Evolutionary conservation across 2,888 invertebrate genomes (phyloP).

Genomic region (Drosophila gaucha): DNA sequence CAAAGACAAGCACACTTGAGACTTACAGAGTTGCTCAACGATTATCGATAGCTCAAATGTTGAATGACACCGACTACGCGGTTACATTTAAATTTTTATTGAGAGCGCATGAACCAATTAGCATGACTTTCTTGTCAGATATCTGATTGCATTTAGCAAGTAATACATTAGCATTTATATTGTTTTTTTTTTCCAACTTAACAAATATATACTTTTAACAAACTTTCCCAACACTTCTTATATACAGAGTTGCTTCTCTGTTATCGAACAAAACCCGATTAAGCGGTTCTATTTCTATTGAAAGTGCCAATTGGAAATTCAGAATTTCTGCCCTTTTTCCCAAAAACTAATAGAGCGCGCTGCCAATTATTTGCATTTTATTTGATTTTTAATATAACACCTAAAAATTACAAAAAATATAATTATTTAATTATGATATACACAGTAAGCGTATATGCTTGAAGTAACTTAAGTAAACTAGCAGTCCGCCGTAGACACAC

Average conservation of each 20-base stretch:
- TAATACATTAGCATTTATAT: too few species aligned
- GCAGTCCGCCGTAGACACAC: slow-evolving; percentile 1
- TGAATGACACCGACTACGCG: background rate
- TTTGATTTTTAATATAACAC: slow-evolving; percentile 20
- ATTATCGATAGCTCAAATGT: slow-evolving; percentile 6
- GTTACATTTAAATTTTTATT: background rate
- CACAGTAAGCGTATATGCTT: slow-evolving; percentile 5
- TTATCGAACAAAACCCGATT: too few species aligned
- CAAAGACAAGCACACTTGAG: slow-evolving; percentile 19
- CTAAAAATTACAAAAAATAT: slow-evolving; percentile 27
- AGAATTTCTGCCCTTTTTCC: background rate
- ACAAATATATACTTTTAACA: too few species aligned
- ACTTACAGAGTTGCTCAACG: slow-evolving; percentile 5
- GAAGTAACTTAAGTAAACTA: slow-evolving; percentile 1
- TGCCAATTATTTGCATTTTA: background rate
- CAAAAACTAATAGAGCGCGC: background rate
- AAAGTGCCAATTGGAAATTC: background rate
- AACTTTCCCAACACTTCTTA: too few species aligned
- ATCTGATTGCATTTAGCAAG: too few species aligned
- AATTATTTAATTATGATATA: slow-evolving; percentile 6
- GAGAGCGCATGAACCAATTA: too few species aligned
- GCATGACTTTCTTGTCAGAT: background rate
- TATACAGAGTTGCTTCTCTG: too few species aligned
- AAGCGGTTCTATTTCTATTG: background rate
- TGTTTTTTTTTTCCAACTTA: too few species aligned